Evolutionary conservation across 2,888 invertebrate genomes (phyloP).

Genomic region (Rapana venosa): DNA sequence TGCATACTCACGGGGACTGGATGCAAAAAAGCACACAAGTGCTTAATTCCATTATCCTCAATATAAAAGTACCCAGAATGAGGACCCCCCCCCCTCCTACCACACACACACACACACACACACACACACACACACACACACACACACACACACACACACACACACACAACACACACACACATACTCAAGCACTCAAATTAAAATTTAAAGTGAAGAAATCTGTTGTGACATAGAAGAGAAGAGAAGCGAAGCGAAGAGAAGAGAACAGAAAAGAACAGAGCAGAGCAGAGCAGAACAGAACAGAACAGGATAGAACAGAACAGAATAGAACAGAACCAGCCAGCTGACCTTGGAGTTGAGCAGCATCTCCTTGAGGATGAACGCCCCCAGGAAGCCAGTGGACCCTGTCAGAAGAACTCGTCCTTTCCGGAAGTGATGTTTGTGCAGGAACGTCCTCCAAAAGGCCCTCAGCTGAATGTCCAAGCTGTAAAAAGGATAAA

Average conservation of each 20-base stretch:
- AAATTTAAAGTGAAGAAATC: too few relatives aligned
- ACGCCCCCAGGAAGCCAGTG: conserved; percentile 78
- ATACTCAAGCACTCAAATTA: too few relatives aligned
- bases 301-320: not conserved
- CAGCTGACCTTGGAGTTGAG: conserved; percentile 69
- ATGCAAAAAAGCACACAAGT: too few relatives aligned
- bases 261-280: not conserved
- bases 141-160: too few relatives aligned
- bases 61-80: too few relatives aligned
- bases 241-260: not conserved
- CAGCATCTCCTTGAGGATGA: conserved; percentile 75
- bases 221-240: too few relatives aligned
- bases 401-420: conserved; percentile 78
- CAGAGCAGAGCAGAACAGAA: not conserved
- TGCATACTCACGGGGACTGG: too few relatives aligned
- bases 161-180: too few relatives aligned
- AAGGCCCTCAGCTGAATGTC: conserved; percentile 79
- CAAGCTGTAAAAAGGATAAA: conserved; percentile 65
- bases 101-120: too few relatives aligned
- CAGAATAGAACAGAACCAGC: not conserved
- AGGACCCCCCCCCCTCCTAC: too few relatives aligned
- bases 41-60: too few relatives aligned
- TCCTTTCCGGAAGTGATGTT: conserved; percentile 73
- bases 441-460: conserved; percentile 77
- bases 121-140: too few relatives aligned